Evolutionary conservation across 2,888 invertebrate genomes (phyloP), one percentile per base, ranked within the genome.

Genomic region (Orthosia gothica): DNA sequence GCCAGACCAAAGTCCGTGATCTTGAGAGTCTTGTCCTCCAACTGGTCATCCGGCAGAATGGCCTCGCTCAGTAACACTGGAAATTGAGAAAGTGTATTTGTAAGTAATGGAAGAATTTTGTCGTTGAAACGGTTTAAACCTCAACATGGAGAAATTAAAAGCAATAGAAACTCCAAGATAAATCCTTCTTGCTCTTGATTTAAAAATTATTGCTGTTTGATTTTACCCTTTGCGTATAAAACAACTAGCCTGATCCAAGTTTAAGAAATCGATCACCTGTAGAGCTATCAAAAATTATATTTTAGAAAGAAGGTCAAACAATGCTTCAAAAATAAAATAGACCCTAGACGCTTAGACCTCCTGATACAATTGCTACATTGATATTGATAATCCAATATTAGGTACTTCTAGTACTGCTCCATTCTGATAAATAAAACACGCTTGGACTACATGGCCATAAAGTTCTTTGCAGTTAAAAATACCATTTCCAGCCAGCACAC

Each of bases 1-100:
- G 99, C 99, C 87, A 99, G 96, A 3, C 99, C 99, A 95, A 99
- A 99, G 96, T 99, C 99, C 18, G 99, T 99, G 90, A 99, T 99
- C 97, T 99, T 99, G 87, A 99, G 97, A 32, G 99, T 99, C 96
- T 99, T 99, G 92, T 98, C 97, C 92, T 98, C 98, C 84, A 99
- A 97, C 93, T 98, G 98, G 91, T 99, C 98, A 89, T 98, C 98
- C 84, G 98, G 97, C 15, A 95, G 89, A 86, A 98, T 98, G 81
- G 98, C 97, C 95, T 99, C 98, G 92, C 98, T 98, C 89, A 99
- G 97, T 87, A 99, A 95, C 86, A 99, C 99, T 98, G 97, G 57
- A 97, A 97, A 63, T 73, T 86, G 84, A 85, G 77, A 87, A 74
- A 77, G 0, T 40, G 13, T 49, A 26, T 47, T 55, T 40, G 13